Base-by-base conservation (phyloP, 30 jellyfish, hydroid and myxozoan genomes). In the Aurelia sp. region DNA sequence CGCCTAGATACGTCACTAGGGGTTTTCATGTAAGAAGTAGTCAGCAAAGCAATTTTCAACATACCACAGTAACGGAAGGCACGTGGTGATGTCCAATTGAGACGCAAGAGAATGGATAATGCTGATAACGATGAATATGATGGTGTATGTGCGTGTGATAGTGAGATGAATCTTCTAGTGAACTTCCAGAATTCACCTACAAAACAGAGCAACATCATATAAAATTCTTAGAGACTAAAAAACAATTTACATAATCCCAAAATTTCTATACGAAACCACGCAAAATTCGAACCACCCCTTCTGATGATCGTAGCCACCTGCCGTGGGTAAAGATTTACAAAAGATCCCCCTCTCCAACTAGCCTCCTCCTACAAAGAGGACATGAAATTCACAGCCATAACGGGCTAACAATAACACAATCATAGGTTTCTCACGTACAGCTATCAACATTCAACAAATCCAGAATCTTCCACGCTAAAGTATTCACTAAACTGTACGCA, bases 91-190 rank as follows among this genome's bases (percentile, higher is more conserved):
- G 96, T 19, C 96, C 96, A 65, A 87, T 77, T 15, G 96, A 74
- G 22, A 87, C 96, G 48, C 96, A 87, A 40, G 96, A 87, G 35
- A 72, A 76, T 22, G 96, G 96, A 69, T 87, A 87, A 50, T 87
- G 96, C 48, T 87, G 96, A 78, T 91, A 84, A 65, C 93, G 86
- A 35, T 86, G 93, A 58, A 84, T 79, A 38, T 91, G 98, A 74
- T 86, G 98, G 80, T 91, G 96, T 9, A 91, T 86, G 64, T 91
- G 98, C 59, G 98, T 84, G 81, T 91, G 98, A 58, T 91, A 86
- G 51, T 87, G 96, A 20, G 96, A 75, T 4, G 88, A 72, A 41
- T 87, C 96, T 22, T 87, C 96, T 9, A 68, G 84, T 65, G 88
- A 13, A 12, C 76, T 78, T 33, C 90, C 74, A 24, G 76, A 79